phyloP scores from a whole-genome alignment of 2,797 vertebrate species.

The Gambelia wislizenii region DNA sequence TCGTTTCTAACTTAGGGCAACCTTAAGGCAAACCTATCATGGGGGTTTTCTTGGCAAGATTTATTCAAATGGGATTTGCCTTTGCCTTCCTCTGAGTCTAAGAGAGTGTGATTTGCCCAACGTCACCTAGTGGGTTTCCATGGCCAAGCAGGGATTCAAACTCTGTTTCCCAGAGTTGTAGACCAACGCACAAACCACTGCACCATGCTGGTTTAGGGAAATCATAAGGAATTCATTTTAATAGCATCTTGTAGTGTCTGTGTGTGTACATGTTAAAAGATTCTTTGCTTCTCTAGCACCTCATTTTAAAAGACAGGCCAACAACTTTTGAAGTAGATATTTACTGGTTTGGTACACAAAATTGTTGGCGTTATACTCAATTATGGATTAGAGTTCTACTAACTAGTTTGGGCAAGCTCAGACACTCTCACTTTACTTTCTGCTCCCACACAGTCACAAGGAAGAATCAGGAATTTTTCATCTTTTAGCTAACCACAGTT shows the following conservation, averaged over 20 bases:
- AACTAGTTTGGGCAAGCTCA: background rate
- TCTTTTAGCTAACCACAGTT: background rate
- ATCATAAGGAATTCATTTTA: background rate
- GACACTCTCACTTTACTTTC: background rate
- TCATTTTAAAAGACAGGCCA: background rate
- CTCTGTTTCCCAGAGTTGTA: no score
- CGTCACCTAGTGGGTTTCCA: no score
- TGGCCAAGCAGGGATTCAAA: no score
- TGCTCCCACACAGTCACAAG: background rate
- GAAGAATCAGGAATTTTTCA: background rate
- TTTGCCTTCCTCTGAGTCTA: no score
- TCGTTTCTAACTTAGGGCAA: no score
- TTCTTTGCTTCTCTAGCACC: background rate
- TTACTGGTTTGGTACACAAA: background rate
- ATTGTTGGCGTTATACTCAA: background rate
- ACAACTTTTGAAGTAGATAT: background rate
- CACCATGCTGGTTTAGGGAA: no score
- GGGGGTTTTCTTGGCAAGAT: no score
- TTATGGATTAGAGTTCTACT: background rate
- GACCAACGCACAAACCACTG: no score
- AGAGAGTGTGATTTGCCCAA: no score
- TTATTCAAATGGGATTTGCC: no score
- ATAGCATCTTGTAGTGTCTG: background rate
- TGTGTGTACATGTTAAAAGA: background rate
- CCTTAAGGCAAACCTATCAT: no score